phyloP scores from a whole-genome alignment of 1,140 invertebrate species.

The Megathymus violae region DNA sequence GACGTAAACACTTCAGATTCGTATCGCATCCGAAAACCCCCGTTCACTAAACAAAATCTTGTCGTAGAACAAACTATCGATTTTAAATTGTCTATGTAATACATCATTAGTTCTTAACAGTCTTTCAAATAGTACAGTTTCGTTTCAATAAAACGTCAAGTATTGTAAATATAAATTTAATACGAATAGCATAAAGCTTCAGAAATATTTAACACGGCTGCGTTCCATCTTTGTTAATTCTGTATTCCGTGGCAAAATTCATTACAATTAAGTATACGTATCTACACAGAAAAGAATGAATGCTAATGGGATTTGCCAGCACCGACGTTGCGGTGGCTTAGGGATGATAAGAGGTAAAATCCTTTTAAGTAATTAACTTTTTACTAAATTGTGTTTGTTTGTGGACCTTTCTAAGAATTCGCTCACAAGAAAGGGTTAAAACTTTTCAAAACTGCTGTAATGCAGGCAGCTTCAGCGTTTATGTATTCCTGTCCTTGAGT shows the following conservation, averaged over 20 bases:
- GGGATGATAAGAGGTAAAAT: constrained; percentile 22
- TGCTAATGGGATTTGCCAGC: constrained; percentile 34
- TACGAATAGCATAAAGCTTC: neutral
- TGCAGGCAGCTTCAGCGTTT: no score
- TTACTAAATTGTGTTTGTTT: constrained; percentile 17
- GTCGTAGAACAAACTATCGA: no score
- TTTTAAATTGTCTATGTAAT: no score
- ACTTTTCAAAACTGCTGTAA: no score
- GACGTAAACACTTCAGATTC: no score
- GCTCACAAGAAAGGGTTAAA: neutral
- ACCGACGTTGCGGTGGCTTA: constrained; percentile 10
- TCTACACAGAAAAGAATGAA: constrained; percentile 24
- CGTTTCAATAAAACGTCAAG: no score
- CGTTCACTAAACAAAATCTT: no score
- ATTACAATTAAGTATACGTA: constrained; percentile 21
- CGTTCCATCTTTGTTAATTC: neutral
- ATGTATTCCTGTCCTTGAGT: no score
- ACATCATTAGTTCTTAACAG: no score
- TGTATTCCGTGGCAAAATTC: constrained; percentile 3
- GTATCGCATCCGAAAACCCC: no score
- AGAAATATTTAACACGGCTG: neutral
- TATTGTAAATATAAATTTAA: no score
- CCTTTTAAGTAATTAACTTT: constrained; percentile 34
- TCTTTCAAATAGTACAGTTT: no score
- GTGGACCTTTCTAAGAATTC: neutral